Evolutionary conservation across 2,888 invertebrate species (phyloP).

Genomic region (Petrophora chlorosata): DNA sequence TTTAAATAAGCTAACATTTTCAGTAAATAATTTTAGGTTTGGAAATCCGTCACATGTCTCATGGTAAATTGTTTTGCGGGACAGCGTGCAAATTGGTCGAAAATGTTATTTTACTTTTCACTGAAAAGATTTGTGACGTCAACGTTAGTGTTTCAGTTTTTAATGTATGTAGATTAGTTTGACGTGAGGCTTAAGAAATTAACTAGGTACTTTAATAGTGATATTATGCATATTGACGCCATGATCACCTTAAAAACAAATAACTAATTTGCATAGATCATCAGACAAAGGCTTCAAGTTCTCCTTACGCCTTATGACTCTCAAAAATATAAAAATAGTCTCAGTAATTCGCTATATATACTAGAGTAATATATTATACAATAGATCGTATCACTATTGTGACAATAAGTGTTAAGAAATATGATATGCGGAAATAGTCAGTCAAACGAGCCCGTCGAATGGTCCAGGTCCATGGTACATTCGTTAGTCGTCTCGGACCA

Average conservation of each 20-base stretch:
- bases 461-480: conserved; percentile 57
- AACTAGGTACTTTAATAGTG: background rate
- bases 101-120: conserved; percentile 54
- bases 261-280: too few species aligned
- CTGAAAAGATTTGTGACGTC: conserved; percentile 56
- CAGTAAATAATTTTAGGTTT: conserved; percentile 65
- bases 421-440: conserved; percentile 68
- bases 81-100: conserved; percentile 67
- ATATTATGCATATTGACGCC: too few species aligned
- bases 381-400: conserved; percentile 39
- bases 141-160: conserved; percentile 39
- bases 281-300: too few species aligned
- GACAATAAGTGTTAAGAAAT: conserved; percentile 57
- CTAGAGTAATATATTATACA: too few species aligned
- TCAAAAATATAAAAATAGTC: too few species aligned
- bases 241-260: too few species aligned
- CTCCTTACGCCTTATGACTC: too few species aligned
- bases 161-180: conserved; percentile 20
- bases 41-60: conserved; percentile 69
- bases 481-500: conserved; percentile 62
- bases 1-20: conserved; percentile 52
- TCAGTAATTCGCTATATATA: too few species aligned
- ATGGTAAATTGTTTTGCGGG: conserved; percentile 67
- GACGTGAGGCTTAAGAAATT: conserved; percentile 21
- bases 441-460: conserved; percentile 46